Evolutionary conservation across 1,140 invertebrate species (phyloP).

Genomic region (Heliconius himera): DNA sequence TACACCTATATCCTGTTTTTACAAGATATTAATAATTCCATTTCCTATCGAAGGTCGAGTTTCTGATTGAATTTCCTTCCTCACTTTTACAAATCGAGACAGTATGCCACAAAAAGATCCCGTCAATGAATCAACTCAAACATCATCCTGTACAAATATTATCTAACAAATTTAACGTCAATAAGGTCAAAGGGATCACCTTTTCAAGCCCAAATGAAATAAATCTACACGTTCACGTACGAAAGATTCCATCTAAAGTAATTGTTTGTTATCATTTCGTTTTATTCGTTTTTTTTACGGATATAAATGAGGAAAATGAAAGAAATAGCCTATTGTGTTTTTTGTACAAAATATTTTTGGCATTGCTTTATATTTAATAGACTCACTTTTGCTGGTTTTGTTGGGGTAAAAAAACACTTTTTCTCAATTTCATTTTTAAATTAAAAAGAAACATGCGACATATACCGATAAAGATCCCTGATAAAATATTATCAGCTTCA

Average conservation of each 20-base stretch:
- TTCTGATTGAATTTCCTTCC: conserved; percentile 28
- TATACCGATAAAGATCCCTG: no score
- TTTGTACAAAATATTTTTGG: no score
- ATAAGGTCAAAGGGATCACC: conserved; percentile 9
- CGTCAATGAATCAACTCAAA: conserved; percentile 31
- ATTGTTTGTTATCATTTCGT: not conserved
- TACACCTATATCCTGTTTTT: not conserved
- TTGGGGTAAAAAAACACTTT: no score
- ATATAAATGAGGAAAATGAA: no score
- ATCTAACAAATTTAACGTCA: conserved; percentile 20
- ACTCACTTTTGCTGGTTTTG: no score
- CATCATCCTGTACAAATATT: conserved; percentile 26
- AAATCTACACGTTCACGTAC: not conserved
- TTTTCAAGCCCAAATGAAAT: not conserved
- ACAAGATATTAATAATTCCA: conserved; percentile 16
- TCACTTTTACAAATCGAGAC: conserved; percentile 18
- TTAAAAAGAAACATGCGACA: no score
- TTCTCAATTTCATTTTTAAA: no score
- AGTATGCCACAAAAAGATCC: conserved; percentile 26
- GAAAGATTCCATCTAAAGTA: not conserved
- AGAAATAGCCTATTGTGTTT: no score
- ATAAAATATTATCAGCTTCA: no score
- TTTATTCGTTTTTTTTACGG: not conserved
- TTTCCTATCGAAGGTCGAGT: conserved; percentile 21
- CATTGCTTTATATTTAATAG: no score